Base-by-base conservation (phyloP, 1,140 invertebrate species). In the Achroia grisella region DNA sequence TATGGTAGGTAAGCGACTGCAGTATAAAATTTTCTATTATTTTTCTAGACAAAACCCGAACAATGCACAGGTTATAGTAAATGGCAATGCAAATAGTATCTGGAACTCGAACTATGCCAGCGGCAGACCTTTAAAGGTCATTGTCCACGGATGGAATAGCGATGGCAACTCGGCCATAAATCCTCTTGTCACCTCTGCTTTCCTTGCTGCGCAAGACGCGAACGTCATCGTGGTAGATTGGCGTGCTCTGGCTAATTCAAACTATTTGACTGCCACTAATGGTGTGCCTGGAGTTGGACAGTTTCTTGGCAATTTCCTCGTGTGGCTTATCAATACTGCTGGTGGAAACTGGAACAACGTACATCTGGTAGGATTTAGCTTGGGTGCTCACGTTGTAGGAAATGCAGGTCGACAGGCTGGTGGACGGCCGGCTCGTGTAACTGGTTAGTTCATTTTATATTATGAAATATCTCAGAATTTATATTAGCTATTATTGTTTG, bases 371-470 rank as follows among this genome's bases (percentile, higher is more conserved):
- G 96, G 96, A 0, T 96, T 96, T 77, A 92, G 91, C 52, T 74
- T 94, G 42, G 95, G 96, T 0, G 95, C 94, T 1, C 96, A 98
- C 60, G 91, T 96, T 1, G 93, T 95, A 0, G 96, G 95, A 0
- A 95, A 95, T 65, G 92, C 94, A 39, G 71, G 75, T 3, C 62
- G 64, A 10, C 8, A 13, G 0, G 47, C 56, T 11, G 35, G 49
- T 8, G 37, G 56, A 2, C 15, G 50, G 4, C 32, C 52, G 30
- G 37, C 10, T 5, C 42, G 61, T 27, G 37, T 64, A n/a, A 71
- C 61, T 36, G 59, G 65, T 69, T 15, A 48, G 39, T 46, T 15
- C 15, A 14, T 31, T 2, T 23, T 17, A 35, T 12, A 35, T 6
- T 3, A n/a, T n/a, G n/a, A n/a, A n/a, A n/a, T n/a, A n/a, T n/a